Evolutionary conservation across 2,797 vertebrate species (phyloP).

Genomic region (Morus bassanus): DNA sequence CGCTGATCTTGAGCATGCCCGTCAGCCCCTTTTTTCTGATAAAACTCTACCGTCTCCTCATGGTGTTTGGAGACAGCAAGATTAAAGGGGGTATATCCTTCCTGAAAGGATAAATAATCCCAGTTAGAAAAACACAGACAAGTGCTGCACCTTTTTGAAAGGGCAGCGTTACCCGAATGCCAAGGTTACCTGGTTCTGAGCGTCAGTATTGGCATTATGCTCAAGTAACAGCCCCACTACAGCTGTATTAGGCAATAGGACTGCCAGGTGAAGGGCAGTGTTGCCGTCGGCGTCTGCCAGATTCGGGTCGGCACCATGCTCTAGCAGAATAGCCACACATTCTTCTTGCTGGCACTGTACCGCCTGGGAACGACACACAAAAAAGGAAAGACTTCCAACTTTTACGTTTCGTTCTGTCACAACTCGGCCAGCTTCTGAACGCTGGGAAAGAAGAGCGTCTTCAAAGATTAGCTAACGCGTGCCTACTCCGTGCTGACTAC

Average conservation of each 20-base stretch:
- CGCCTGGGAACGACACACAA: background rate
- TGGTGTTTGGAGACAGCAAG: background rate
- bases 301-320: background rate
- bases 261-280: background rate
- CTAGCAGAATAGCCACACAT: background rate
- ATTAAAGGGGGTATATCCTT: background rate
- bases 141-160: background rate
- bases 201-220: too few relatives aligned
- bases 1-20: background rate
- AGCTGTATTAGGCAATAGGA: background rate
- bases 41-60: background rate
- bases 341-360: background rate
- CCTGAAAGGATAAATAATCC: background rate
- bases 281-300: background rate
- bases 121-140: background rate
- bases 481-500: rapidly evolving
- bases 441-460: background rate
- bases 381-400: background rate
- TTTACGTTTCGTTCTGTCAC: background rate
- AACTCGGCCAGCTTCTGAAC: background rate
- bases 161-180: background rate
- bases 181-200: background rate
- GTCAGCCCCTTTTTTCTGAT: background rate
- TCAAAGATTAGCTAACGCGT: background rate
- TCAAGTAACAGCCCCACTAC: background rate